Conservation (phyloP, 2,113 vertebrate genomes). For the Fukomys damarensis region DNA sequence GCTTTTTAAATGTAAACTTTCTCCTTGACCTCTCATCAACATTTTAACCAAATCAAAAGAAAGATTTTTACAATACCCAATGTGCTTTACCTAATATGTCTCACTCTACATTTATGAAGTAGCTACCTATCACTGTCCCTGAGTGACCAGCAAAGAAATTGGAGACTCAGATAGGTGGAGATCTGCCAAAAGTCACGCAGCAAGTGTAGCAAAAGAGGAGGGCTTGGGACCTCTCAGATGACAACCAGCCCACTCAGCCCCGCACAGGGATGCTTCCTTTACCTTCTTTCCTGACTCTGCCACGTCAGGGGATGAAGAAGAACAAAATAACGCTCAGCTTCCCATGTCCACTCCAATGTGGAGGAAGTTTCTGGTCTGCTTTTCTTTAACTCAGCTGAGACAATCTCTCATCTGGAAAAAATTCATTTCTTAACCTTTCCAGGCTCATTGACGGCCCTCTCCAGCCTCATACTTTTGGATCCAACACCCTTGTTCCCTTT, state of each 20-base stretch:
- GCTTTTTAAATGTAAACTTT: background rate
- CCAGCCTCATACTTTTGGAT: background rate
- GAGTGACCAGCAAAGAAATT: background rate
- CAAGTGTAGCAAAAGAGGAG: background rate
- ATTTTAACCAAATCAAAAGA: background rate
- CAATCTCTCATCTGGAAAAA: constrained; percentile 71
- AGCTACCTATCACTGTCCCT: background rate
- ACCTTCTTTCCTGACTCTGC: background rate
- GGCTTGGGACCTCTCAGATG: background rate
- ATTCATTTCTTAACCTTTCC: constrained; percentile 66
- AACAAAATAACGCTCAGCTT: background rate
- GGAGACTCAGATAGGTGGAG: background rate
- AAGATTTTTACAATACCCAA: background rate
- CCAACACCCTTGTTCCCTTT: background rate
- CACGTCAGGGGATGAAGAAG: background rate
- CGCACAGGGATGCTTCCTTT: background rate
- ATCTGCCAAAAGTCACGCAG: background rate
- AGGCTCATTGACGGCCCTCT: constrained; percentile 51
- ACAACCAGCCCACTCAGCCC: background rate
- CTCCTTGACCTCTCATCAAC: background rate
- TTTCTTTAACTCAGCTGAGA: constrained; percentile 51
- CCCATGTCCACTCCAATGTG: background rate
- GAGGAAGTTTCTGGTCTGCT: background rate
- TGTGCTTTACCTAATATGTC: background rate
- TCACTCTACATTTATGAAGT: background rate